phyloP scores from a whole-genome alignment of 2,888 invertebrate genomes.

The Folsomia manolachei region DNA sequence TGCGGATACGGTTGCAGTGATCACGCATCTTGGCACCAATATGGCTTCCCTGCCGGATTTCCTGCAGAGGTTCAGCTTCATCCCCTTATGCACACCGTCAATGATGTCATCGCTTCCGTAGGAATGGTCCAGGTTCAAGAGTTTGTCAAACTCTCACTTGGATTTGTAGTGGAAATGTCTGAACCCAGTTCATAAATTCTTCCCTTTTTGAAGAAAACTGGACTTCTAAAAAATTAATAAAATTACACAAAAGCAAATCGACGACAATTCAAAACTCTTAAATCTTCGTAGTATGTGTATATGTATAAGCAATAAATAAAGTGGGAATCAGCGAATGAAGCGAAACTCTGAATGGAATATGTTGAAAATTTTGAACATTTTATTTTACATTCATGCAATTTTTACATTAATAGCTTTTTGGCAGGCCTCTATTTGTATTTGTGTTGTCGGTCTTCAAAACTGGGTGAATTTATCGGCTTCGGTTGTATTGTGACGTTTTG shows the following conservation, averaged over 20 bases:
- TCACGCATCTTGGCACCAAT: slow-evolving; percentile 12
- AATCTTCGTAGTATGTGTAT: too few relatives aligned
- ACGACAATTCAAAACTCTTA: too few relatives aligned
- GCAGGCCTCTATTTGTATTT: too few relatives aligned
- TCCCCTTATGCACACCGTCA: neutral
- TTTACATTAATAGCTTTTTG: too few relatives aligned
- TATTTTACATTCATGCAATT: too few relatives aligned
- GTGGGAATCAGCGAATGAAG: neutral
- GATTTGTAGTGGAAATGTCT: neutral
- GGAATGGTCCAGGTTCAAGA: neutral
- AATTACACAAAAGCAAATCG: too few relatives aligned
- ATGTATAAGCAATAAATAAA: too few relatives aligned
- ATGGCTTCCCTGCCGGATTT: slow-evolving; percentile 8
- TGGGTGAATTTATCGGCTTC: too few relatives aligned
- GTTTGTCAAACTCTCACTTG: neutral
- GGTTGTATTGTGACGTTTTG: too few relatives aligned
- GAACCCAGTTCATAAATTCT: neutral
- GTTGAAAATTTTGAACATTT: neutral
- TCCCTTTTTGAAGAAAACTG: neutral
- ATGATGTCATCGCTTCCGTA: neutral
- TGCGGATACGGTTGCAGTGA: slow-evolving; percentile 28
- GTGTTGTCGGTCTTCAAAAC: too few relatives aligned
- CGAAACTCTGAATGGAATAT: neutral
- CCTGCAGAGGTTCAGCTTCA: slow-evolving; percentile 16
- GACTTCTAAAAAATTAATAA: too few relatives aligned